Percentiles rank a stretch among this genome's conserved stretches.
phyloP scores from a whole-genome alignment of 2,113 vertebrate genomes.

The Apteryx mantelli region DNA sequence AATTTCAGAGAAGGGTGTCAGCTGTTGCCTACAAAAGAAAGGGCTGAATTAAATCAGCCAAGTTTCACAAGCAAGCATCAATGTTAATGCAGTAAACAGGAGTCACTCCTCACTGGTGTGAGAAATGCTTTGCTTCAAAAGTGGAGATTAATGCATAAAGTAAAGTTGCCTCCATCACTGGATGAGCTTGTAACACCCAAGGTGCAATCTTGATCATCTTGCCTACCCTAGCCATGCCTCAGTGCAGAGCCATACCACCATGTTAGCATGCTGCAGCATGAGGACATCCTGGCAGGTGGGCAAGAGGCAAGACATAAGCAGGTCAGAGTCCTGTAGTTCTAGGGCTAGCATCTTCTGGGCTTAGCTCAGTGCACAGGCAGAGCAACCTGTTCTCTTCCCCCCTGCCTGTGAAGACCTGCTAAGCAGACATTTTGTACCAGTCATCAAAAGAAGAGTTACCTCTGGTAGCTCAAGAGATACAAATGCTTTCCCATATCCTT shows the following conservation, averaged over 20 bases:
- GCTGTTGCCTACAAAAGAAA: not conserved
- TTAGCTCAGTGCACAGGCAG: not conserved
- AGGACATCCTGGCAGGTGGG: not conserved
- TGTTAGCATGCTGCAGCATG: rapidly evolving
- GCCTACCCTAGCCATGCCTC: not conserved
- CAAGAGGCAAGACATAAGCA: not conserved
- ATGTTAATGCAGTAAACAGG: not conserved
- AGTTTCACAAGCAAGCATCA: not conserved
- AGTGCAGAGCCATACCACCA: not conserved
- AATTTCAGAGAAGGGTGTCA: not conserved
- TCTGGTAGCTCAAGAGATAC: not conserved
- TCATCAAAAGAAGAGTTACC: not conserved
- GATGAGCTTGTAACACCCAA: no score
- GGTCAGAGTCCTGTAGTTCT: not conserved
- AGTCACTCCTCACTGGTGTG: not conserved
- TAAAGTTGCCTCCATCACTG: no score
- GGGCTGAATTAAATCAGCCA: not conserved
- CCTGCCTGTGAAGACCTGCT: not conserved
- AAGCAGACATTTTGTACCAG: not conserved
- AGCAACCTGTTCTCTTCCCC: not conserved
- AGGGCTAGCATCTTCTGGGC: not conserved
- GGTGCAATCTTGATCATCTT: not conserved
- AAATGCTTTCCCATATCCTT: not conserved
- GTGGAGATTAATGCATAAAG: not conserved
- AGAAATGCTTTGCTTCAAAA: not conserved